phyloP scores from a whole-genome alignment of 2,113 vertebrate genomes.

The Promerops cafer region DNA sequence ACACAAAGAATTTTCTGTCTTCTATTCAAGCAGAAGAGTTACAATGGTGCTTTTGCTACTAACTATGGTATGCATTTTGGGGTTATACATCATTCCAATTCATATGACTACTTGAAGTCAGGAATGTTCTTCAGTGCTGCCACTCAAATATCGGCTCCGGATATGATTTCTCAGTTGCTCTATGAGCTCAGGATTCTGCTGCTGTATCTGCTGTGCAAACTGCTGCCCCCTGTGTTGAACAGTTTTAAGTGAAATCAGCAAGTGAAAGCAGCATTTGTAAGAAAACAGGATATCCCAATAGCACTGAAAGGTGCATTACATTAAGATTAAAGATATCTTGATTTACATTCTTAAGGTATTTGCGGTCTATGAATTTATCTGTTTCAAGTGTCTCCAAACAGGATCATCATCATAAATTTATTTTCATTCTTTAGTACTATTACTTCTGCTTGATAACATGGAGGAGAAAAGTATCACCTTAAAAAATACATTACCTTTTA shows the following conservation, averaged over 20 bases:
- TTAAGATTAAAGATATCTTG: not conserved
- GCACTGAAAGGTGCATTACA: not conserved
- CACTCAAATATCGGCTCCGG: constrained; percentile 92
- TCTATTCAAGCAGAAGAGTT: constrained; percentile 65
- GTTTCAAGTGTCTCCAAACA: not conserved
- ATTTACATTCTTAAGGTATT: not conserved
- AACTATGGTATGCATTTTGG: constrained; percentile 60
- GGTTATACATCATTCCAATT: constrained; percentile 25
- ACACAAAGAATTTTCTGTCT: constrained; percentile 58
- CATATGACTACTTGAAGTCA: constrained; percentile 68
- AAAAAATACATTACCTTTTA: not conserved
- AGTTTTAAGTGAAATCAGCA: not conserved
- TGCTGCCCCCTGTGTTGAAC: constrained; percentile 86
- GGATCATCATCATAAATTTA: not conserved
- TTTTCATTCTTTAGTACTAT: not conserved
- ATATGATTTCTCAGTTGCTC: constrained; percentile 96
- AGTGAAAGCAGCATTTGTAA: not conserved
- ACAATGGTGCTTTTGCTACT: constrained; percentile 65
- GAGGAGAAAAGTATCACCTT: not conserved
- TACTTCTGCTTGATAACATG: not conserved
- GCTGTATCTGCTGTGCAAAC: constrained; percentile 98
- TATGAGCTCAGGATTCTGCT: constrained; percentile 97
- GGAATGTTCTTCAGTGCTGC: constrained; percentile 92
- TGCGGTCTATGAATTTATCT: not conserved
- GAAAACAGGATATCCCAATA: not conserved